A percentile compares a stretch with the other conserved stretches of the same genome.
Evolutionary conservation across 1,140 invertebrate genomes (phyloP).

Genomic region (Eriosoma lanigerum): DNA sequence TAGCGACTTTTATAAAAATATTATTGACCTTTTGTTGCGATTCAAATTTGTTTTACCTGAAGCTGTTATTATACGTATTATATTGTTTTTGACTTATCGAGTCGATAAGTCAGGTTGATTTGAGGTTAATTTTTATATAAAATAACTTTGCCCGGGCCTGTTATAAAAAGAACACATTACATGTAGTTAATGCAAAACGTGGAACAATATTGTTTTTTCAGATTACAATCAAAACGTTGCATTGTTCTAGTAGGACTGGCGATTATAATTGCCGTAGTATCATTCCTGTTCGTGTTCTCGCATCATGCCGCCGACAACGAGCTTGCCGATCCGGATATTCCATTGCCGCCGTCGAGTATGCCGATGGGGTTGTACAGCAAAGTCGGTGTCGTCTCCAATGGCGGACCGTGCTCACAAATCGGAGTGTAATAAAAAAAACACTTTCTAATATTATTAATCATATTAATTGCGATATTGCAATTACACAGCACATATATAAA

Average conservation of each 20-base stretch:
- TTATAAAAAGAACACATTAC: background rate
- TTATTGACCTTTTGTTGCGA: too few species aligned
- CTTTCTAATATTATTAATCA: too few species aligned
- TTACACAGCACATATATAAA: too few species aligned
- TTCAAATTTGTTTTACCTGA: background rate
- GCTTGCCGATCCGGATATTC: slow-evolving; percentile 47
- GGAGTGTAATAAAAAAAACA: slow-evolving; percentile 57
- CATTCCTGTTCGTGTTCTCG: background rate
- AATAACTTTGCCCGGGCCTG: background rate
- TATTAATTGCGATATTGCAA: too few species aligned
- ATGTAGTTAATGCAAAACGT: background rate
- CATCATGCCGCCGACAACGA: background rate
- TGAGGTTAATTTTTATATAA: too few species aligned
- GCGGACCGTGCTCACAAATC: slow-evolving; percentile 58
- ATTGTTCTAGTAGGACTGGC: slow-evolving; percentile 13
- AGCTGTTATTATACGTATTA: background rate
- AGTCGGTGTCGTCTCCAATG: slow-evolving; percentile 58
- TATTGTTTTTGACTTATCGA: background rate
- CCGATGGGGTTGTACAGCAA: slow-evolving; percentile 49
- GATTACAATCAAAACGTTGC: slow-evolving; percentile 38
- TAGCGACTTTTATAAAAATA: too few species aligned
- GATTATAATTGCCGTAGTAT: background rate
- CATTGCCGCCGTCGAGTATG: slow-evolving; percentile 50
- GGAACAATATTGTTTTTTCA: slow-evolving; percentile 32
- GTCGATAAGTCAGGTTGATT: background rate